phyloP scores from a whole-genome alignment of 2,888 invertebrate species.

The Sarcophaga carnaria region DNA sequence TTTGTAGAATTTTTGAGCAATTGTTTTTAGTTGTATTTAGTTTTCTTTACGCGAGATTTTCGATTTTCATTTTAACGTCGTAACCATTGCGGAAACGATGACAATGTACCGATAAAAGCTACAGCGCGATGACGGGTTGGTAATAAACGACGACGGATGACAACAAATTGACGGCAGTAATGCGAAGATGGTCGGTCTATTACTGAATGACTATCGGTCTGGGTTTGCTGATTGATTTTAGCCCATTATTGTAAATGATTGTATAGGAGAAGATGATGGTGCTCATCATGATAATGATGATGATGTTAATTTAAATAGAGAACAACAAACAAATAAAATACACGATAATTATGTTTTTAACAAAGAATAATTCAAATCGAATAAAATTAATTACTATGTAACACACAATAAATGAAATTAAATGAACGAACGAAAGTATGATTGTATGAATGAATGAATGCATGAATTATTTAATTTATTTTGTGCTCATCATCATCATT shows the following conservation, averaged over 20 bases:
- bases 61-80: not conserved
- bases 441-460: not conserved
- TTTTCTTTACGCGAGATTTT: not conserved
- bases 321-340: constrained; percentile 10
- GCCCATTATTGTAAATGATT: not conserved
- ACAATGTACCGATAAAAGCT: too few species aligned
- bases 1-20: not conserved
- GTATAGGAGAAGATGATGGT: constrained; percentile 23
- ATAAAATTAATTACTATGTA: constrained; percentile 48
- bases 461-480: not conserved
- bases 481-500: not conserved
- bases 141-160: not conserved
- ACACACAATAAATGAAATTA: not conserved
- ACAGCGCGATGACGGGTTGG: too few species aligned
- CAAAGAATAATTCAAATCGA: constrained; percentile 38
- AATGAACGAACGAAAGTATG: too few species aligned
- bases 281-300: not conserved
- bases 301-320: not conserved
- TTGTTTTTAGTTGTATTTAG: not conserved
- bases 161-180: not conserved
- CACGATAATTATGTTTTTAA: constrained; percentile 17
- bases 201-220: constrained; percentile 35
- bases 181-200: constrained; percentile 7
- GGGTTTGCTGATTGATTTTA: not conserved
- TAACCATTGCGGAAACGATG: not conserved